Conservation (phyloP, 2,888 invertebrate genomes). For the Tachina grossa region DNA sequence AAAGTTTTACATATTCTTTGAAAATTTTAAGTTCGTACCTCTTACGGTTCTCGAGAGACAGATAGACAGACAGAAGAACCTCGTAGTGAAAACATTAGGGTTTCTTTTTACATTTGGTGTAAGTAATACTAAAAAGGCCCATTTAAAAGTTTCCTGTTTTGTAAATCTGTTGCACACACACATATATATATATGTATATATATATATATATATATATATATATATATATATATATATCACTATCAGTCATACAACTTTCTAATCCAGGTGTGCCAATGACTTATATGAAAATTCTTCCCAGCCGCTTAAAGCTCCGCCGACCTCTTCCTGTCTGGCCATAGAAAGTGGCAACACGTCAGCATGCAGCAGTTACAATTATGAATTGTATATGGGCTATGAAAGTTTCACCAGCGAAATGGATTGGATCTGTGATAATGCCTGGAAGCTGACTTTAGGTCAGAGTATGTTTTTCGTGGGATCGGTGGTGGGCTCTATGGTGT, state of each 20-base stretch:
- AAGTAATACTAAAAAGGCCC: too few species aligned
- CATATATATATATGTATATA: too few species aligned
- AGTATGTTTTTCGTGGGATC: conserved; percentile 86
- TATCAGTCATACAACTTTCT: background rate
- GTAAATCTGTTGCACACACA: too few species aligned
- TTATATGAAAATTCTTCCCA: conserved; percentile 36
- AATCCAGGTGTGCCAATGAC: conserved; percentile 76
- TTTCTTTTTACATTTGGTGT: too few species aligned
- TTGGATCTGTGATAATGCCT: conserved; percentile 85
- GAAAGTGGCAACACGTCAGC: conserved; percentile 13
- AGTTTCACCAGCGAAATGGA: conserved; percentile 86
- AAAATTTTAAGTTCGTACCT: too few species aligned
- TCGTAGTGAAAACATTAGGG: too few species aligned
- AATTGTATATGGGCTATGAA: conserved; percentile 84
- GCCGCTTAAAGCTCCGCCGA: conserved; percentile 7
- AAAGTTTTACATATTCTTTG: too few species aligned
- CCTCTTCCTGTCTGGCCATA: conserved; percentile 74
- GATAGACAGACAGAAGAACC: too few species aligned
- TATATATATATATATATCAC: too few species aligned
- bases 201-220: too few species aligned
- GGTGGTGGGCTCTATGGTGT: conserved; percentile 84
- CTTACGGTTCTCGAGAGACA: too few species aligned
- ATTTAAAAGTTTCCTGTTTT: too few species aligned
- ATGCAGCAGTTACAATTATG: conserved; percentile 84
- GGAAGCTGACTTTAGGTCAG: conserved; percentile 85